Conservation (phyloP, 2,888 invertebrate species). For the Nemotelus nigrinus region DNA sequence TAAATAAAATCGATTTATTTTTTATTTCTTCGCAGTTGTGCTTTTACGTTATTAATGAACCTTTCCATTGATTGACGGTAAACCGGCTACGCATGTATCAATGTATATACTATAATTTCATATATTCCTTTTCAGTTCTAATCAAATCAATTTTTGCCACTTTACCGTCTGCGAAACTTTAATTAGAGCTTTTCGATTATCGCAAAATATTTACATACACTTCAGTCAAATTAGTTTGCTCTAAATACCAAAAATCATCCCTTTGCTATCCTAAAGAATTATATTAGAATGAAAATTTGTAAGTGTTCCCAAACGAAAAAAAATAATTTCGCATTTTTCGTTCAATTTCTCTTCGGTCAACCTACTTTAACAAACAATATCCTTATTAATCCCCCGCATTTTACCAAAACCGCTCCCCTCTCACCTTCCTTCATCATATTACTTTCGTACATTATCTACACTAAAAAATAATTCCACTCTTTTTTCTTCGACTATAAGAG, state of each 20-base stretch:
- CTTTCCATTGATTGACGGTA: no score
- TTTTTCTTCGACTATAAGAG: background rate
- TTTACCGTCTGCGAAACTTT: no score
- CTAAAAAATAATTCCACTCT: background rate
- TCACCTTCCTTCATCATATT: background rate
- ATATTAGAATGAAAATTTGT: slow-evolving; percentile 46
- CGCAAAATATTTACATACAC: no score
- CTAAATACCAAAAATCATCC: slow-evolving; percentile 34
- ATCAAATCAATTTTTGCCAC: no score
- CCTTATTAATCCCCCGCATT: background rate
- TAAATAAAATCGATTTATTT: no score
- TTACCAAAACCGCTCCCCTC: background rate
- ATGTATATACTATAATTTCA: no score
- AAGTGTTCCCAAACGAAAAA: slow-evolving; percentile 17
- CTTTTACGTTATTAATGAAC: no score
- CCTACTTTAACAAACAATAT: background rate
- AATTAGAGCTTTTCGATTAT: no score
- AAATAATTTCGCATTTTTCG: background rate
- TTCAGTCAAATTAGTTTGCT: background rate
- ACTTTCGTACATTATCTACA: background rate
- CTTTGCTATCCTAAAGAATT: slow-evolving; percentile 47
- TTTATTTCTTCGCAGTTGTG: no score
- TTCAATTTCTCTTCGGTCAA: background rate
- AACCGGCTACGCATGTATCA: no score
- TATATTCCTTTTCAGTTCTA: no score